Evolutionary conservation across 2,888 invertebrate genomes (phyloP).

Genomic region (Sicus ferrugineus): DNA sequence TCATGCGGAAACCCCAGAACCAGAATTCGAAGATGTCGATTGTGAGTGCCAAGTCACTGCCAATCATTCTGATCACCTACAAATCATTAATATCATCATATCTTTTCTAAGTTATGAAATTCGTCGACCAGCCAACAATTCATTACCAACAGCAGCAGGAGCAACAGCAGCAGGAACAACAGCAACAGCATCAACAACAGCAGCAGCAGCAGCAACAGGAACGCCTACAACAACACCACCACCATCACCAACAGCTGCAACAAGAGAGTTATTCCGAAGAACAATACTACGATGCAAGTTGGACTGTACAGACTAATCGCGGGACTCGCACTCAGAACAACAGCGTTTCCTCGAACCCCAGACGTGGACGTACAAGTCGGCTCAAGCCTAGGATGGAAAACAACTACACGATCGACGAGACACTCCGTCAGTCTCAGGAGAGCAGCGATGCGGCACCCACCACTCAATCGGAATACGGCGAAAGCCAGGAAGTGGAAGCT

Average conservation of each 20-base stretch:
- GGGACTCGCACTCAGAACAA: conserved; percentile 36
- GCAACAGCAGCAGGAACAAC: conserved; percentile 39
- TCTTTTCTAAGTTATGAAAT: conserved; percentile 42
- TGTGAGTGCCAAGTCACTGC: conserved; percentile 42
- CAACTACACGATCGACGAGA: conserved; percentile 52
- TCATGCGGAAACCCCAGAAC: conserved; percentile 79
- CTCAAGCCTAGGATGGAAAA: conserved; percentile 58
- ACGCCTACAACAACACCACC: too few relatives aligned
- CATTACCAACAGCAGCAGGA: conserved; percentile 31
- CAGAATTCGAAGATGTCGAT: conserved; percentile 53
- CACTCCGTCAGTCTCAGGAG: conserved; percentile 33
- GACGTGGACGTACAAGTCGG: conserved; percentile 55
- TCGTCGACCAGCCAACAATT: conserved; percentile 36
- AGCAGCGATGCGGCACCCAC: background rate
- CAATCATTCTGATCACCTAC: background rate
- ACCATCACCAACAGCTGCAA: conserved; percentile 29
- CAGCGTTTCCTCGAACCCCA: conserved; percentile 36
- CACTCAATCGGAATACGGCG: conserved; percentile 39
- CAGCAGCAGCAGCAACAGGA: conserved; percentile 39
- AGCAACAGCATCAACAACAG: conserved; percentile 30
- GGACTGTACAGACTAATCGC: conserved; percentile 46
- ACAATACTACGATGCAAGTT: conserved; percentile 61
- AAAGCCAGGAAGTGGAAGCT: conserved; percentile 41
- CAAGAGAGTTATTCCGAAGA: conserved; percentile 50
- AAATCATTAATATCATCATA: conserved; percentile 15